Evolutionary conservation across 92 coral and sea anemone species (phyloP).

Genomic region (Phymanthus crucifer): DNA sequence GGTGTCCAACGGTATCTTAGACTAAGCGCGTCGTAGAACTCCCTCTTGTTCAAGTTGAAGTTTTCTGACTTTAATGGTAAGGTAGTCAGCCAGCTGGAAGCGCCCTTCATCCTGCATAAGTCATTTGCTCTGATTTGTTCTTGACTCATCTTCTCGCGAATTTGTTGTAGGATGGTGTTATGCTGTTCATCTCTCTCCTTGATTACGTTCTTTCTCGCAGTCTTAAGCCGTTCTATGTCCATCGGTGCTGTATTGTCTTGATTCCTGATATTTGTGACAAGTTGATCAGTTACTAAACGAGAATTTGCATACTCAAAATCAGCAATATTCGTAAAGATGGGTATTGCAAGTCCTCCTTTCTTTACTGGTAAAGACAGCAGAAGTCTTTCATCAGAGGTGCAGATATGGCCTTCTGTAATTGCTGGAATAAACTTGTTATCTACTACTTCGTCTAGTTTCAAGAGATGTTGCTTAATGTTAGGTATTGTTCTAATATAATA

Average conservation of each 20-base stretch:
- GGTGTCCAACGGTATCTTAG: slow-evolving; percentile 52
- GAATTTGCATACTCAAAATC: slow-evolving; percentile 46
- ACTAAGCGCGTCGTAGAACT: slow-evolving; percentile 41
- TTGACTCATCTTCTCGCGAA: slow-evolving; percentile 48
- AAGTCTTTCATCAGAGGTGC: slow-evolving; percentile 48
- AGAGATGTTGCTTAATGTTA: slow-evolving; percentile 25
- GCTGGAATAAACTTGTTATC: slow-evolving; percentile 39
- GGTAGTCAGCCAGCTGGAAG: slow-evolving; percentile 48
- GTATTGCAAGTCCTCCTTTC: slow-evolving; percentile 55
- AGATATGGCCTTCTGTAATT: slow-evolving; percentile 46
- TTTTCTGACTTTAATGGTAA: slow-evolving; percentile 51
- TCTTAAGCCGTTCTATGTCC: slow-evolving; percentile 29
- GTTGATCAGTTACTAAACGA: slow-evolving; percentile 37
- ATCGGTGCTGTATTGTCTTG: slow-evolving; percentile 38
- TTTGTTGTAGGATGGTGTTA: slow-evolving; percentile 24
- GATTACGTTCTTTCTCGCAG: slow-evolving; percentile 6
- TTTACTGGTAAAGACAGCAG: slow-evolving; percentile 54
- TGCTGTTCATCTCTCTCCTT: slow-evolving; percentile 32
- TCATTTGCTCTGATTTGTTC: slow-evolving; percentile 54
- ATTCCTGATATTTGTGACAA: slow-evolving; percentile 36
- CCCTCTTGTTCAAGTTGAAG: slow-evolving; percentile 51
- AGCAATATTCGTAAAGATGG: slow-evolving; percentile 37
- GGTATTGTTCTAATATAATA: slow-evolving; percentile 19
- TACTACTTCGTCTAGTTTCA: slow-evolving; percentile 4
- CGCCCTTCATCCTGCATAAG: slow-evolving; percentile 51